Evolutionary conservation across 2,888 invertebrate species (phyloP).

Genomic region (Gryllus longicercus): DNA sequence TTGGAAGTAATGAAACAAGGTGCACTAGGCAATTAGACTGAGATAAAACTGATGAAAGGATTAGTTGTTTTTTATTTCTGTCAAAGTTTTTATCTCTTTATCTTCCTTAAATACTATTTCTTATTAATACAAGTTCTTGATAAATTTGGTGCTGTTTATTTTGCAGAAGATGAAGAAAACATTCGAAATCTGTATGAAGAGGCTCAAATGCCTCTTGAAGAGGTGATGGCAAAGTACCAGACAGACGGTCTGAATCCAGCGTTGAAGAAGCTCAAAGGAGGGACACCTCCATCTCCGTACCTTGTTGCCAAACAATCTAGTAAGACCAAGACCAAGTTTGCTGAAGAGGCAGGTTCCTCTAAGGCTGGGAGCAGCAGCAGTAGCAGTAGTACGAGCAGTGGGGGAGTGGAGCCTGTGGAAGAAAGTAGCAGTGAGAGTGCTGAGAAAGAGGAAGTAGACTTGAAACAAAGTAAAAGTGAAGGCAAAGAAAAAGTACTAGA

Average conservation of each 20-base stretch:
- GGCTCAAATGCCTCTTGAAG: slow-evolving; percentile 83
- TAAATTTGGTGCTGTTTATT: too few relatives aligned
- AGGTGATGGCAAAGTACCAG: slow-evolving; percentile 79
- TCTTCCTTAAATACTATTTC: too few relatives aligned
- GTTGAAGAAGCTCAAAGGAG: slow-evolving; percentile 37
- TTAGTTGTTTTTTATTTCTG: too few relatives aligned
- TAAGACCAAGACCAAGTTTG: slow-evolving; percentile 36
- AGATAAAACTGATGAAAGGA: too few relatives aligned
- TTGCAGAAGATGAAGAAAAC: slow-evolving; percentile 68
- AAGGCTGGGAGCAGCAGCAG: slow-evolving; percentile 48
- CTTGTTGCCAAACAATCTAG: slow-evolving; percentile 56
- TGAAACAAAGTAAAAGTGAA: slow-evolving; percentile 54
- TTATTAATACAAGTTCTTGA: too few relatives aligned
- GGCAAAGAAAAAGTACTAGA: slow-evolving; percentile 51
- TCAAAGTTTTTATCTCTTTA: too few relatives aligned
- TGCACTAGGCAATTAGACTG: too few relatives aligned
- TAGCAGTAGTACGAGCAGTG: slow-evolving; percentile 36
- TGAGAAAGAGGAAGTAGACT: slow-evolving; percentile 39
- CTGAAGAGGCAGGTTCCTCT: slow-evolving; percentile 41
- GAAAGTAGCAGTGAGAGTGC: slow-evolving; percentile 43
- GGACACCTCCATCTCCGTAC: slow-evolving; percentile 59
- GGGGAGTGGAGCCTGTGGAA: not conserved
- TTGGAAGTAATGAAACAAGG: too few relatives aligned
- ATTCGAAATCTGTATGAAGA: slow-evolving; percentile 80
- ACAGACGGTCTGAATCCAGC: slow-evolving; percentile 37